phyloP scores from a whole-genome alignment of 1,140 invertebrate species.

The Drosophila biarmipes region DNA sequence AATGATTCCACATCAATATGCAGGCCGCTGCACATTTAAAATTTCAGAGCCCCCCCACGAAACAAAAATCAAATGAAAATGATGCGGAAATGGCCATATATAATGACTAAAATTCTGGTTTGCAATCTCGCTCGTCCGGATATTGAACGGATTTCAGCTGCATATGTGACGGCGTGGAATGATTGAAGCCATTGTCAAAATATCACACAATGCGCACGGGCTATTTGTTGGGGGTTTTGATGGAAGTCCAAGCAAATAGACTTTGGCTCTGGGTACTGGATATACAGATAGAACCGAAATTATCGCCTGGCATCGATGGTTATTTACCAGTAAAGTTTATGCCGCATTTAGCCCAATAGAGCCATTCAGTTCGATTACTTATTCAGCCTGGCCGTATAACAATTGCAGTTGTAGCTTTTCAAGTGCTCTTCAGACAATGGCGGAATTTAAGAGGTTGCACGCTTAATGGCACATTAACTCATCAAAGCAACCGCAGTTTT shows the following conservation, averaged over 20 bases:
- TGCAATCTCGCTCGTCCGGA: constrained; percentile 19
- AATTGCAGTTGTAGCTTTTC: constrained; percentile 14
- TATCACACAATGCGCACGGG: constrained; percentile 8
- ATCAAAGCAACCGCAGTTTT: constrained; percentile 55
- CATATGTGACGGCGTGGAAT: constrained; percentile 54
- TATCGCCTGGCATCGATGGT: constrained; percentile 9
- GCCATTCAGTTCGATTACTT: constrained; percentile 28
- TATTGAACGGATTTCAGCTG: constrained; percentile 46
- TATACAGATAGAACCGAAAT: not conserved
- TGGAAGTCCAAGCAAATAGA: constrained; percentile 24
- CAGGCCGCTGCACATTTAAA: constrained; percentile 25
- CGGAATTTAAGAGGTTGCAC: constrained; percentile 46
- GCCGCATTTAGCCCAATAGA: constrained; percentile 33
- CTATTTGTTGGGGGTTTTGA: constrained; percentile 13
- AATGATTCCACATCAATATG: constrained; percentile 52
- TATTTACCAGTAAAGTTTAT: constrained; percentile 12
- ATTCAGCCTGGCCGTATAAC: constrained; percentile 7
- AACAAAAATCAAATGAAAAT: constrained; percentile 59
- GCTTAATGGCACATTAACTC: constrained; percentile 74
- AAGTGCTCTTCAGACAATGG: constrained; percentile 29
- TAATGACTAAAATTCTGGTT: constrained; percentile 32
- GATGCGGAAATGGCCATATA: constrained; percentile 47
- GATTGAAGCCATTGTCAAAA: constrained; percentile 51
- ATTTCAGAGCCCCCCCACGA: not conserved
- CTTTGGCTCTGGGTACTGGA: not conserved